Evolutionary conservation across 2,113 vertebrate species (phyloP).

Genomic region (Archilochus colubris): DNA sequence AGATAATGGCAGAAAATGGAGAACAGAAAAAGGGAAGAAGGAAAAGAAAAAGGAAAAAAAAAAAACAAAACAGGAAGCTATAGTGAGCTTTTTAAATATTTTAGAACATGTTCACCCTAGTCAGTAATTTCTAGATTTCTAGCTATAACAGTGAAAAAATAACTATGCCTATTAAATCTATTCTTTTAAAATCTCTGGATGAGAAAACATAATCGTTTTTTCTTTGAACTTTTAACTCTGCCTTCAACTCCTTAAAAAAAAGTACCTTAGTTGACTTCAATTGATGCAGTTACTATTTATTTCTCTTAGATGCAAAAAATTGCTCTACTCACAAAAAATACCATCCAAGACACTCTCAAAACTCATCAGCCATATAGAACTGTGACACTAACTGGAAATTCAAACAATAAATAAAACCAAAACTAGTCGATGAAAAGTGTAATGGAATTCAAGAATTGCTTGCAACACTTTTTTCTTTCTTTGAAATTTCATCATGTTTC

Average conservation of each 20-base stretch:
- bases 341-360: background rate
- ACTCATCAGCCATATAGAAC: background rate
- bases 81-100: background rate
- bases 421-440: background rate
- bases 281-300: background rate
- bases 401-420: background rate
- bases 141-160: background rate
- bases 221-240: background rate
- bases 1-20: background rate
- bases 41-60: background rate
- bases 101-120: background rate
- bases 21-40: conserved; percentile 3
- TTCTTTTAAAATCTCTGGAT: too few relatives aligned
- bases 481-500: background rate
- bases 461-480: background rate
- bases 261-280: background rate
- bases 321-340: background rate
- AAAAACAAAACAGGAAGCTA: background rate
- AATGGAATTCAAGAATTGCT: background rate
- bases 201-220: background rate
- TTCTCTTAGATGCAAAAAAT: background rate
- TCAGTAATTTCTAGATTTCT: background rate
- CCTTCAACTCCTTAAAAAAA: background rate
- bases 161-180: background rate
- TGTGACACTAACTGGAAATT: background rate